Evolutionary conservation across 2,113 vertebrate species (phyloP), one percentile per base, ranked within the genome.

Genomic region (Spizaetus ornatus): DNA sequence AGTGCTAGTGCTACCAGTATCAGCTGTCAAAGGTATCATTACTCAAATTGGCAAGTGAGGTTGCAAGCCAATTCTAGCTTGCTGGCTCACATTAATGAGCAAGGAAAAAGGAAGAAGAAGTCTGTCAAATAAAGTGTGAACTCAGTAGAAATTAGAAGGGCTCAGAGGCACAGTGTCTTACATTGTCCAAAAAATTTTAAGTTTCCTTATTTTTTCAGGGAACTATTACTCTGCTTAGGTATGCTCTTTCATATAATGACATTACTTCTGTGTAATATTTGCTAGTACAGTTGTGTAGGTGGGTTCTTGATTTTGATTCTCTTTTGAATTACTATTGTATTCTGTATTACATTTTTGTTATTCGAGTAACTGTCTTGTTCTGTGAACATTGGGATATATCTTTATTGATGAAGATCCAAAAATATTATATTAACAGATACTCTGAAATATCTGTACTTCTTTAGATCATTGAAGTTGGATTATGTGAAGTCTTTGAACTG

Each of bases 401-500:
- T 53, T 66, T 58, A 42, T 47, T 62, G 34, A 19, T 74, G 70
- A 66, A 69, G 70, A 73, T 25, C 7, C 26, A 19, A 69, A 89
- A 91, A 40, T 38, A 62, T 3, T 50, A 3, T 32, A 40, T 27
- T 91, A 88, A 89, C 25, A n/a, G 14, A 13, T 71, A 4, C 29
- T 94, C 34, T 84, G 69, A 86, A 94, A 86, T 93, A 67, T 45
- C 34, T 95, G 19, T 78, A 2, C 31, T 86, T 77, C 16, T 95
- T 94, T 95, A 99, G 99, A 99, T 99, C 89, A 99, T 99, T 97
- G 99, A 99, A 94, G 99, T 99, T 93, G 99, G 99, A 88, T 98
- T 99, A 81, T 99, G 99, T 97, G 99, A 99, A 97, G 99, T 99
- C 66, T 99, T 99, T 94, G 99, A 99, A 93, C 97, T 99, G 96